Evolutionary conservation across 2,113 vertebrate species (phyloP), one percentile per base, ranked within the genome.

Genomic region (Hepsetus odoe): DNA sequence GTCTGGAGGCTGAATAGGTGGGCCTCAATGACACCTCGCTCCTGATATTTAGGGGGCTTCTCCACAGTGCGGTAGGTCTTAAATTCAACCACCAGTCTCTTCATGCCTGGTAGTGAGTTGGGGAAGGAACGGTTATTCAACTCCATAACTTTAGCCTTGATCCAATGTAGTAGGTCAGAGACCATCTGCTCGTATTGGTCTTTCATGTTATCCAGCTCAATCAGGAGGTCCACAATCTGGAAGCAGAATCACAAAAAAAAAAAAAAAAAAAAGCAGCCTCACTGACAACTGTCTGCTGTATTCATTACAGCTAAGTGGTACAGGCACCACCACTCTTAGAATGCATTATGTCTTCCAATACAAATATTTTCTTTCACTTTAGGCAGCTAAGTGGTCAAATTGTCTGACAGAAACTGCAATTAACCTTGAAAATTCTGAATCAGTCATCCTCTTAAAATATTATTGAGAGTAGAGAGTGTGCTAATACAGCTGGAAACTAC

Each of bases 11-110:
- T 91, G 86, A 98, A 97, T 62, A 97, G 91, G 55, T 94, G 93
- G 74, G 93, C 94, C 82, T 97, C 96, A 0, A 95, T 92, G 9
- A 90, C 82, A 4, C 95, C 95, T 14, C 92, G 91, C 80, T 97
- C 95, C 87, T 95, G 95, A 76, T 97, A 96, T 64, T 95, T 93
- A 0, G 90, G 94, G 0, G 96, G 96, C 84, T 98, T 98, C 90
- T 97, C 95, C 82, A 93, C 89, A 0, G 88, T 94, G 32, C 94
- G 93, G 85, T 95, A 98, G 44, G 86, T 90, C 86, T 95, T 94
- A 76, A 98, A 98, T 32, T 90, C 89, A 22, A 84, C 87, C 89
- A 97, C 88, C 22, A 96, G 91, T 16, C 84, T 87, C 86, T 90
- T 93, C 94, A 93, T 93, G 82, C 93, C 93, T 2, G 87, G 89